Evolutionary conservation across 53 echinoderm and acorn worm species (phyloP).

Genomic region (Holothuria scabra): DNA sequence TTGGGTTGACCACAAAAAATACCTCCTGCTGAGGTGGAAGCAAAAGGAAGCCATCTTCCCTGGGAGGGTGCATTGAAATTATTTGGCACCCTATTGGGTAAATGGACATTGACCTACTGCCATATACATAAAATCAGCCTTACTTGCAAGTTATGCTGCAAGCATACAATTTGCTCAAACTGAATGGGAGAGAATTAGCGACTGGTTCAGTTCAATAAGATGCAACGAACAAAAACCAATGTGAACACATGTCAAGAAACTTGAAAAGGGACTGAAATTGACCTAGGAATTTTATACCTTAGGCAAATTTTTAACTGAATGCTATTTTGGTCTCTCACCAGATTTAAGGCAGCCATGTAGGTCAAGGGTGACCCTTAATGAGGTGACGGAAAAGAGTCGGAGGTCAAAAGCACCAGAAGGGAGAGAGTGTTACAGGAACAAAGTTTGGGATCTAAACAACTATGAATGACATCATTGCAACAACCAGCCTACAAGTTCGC

Average conservation of each 20-base stretch:
- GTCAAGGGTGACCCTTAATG: not conserved
- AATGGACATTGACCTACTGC: conserved; percentile 19
- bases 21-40: conserved; percentile 2
- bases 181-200: no score
- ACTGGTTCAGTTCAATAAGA: no score
- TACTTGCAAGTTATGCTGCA: no score
- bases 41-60: not conserved
- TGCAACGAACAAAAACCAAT: no score
- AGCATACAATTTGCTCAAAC: no score
- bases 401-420: no score
- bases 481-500: no score
- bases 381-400: not conserved
- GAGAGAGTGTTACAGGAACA: no score
- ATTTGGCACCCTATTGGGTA: not conserved
- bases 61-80: not conserved
- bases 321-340: conserved; percentile 12
- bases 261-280: not conserved
- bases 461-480: no score
- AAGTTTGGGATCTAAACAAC: no score
- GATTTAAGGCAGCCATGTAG: not conserved
- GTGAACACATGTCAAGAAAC: no score
- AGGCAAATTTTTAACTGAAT: not conserved
- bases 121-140: no score
- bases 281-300: not conserved
- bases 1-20: not conserved